A percentile compares a stretch with the other conserved stretches of the same genome.
phyloP scores from a whole-genome alignment of 2,888 invertebrate genomes.

The Plagiodera versicolora region DNA sequence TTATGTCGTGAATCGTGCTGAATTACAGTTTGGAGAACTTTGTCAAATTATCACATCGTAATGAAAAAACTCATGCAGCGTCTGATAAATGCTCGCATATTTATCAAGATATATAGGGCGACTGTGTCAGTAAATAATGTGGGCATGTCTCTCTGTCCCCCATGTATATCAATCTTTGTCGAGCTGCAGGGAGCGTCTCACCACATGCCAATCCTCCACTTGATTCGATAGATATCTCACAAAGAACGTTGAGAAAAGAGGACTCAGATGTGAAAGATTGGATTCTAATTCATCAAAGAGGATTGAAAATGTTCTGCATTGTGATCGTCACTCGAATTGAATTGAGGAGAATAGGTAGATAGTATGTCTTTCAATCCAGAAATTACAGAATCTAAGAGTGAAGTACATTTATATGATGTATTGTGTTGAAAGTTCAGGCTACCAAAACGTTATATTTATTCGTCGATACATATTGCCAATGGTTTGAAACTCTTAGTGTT shows the following conservation, averaged over 20 bases:
- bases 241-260: constrained; percentile 21
- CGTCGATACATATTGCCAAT: too few relatives aligned
- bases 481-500: too few relatives aligned
- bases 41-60: background rate
- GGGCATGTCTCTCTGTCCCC: constrained; percentile 16
- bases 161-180: constrained; percentile 47
- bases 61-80: background rate
- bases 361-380: too few relatives aligned
- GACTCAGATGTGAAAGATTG: constrained; percentile 11
- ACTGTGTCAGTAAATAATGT: background rate
- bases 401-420: too few relatives aligned
- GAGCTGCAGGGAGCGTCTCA: constrained; percentile 45
- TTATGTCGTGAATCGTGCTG: too few relatives aligned
- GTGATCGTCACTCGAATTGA: too few relatives aligned
- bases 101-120: background rate
- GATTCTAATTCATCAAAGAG: constrained; percentile 2
- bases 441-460: too few relatives aligned
- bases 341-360: too few relatives aligned
- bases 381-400: too few relatives aligned
- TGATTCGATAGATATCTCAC: constrained; percentile 41
- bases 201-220: constrained; percentile 52
- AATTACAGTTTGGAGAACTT: background rate
- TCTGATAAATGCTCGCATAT: background rate
- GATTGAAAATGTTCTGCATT: constrained; percentile 8
- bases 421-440: too few relatives aligned